A percentile compares a stretch with the other conserved stretches of the same genome.
Conservation (phyloP, 2,113 vertebrate species). For the Istiophorus platypterus region DNA sequence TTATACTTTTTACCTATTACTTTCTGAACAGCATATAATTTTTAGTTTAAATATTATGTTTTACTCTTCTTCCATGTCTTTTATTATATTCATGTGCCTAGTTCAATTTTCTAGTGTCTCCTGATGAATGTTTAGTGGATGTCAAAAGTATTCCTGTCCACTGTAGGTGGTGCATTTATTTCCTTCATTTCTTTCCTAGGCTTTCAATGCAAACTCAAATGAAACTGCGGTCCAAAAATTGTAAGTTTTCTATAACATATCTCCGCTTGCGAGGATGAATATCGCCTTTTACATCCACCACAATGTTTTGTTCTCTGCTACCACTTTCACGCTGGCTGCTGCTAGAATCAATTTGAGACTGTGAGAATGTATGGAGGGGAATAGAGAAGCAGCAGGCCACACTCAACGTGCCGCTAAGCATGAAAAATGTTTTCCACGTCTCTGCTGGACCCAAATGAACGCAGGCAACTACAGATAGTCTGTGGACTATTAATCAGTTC, state of each 20-base stretch:
- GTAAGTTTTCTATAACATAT: conserved; percentile 66
- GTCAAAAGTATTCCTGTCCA: not conserved
- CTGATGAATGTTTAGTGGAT: conserved; percentile 9
- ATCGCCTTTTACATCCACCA: conserved; percentile 60
- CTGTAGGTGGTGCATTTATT: not conserved
- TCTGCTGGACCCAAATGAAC: conserved; percentile 53
- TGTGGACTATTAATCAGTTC: conserved; percentile 73
- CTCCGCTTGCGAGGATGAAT: conserved; percentile 58
- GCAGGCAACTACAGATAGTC: conserved; percentile 59
- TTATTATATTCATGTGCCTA: conserved; percentile 4
- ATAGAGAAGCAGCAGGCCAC: conserved; percentile 65
- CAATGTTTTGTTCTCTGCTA: conserved; percentile 67
- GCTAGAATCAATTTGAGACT: conserved; percentile 69
- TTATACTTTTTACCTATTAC: not conserved
- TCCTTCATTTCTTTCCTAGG: not conserved
- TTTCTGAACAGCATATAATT: not conserved
- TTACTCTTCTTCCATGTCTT: not conserved
- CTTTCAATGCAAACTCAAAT: conserved; percentile 49
- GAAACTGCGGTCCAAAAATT: conserved; percentile 50
- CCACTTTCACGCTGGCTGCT: conserved; percentile 70
- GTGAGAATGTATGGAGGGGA: conserved; percentile 64
- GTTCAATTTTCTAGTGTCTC: conserved; percentile 11
- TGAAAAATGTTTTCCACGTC: conserved; percentile 72
- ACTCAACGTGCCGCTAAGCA: conserved; percentile 69
- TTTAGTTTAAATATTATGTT: conserved; percentile 8